Conservation (phyloP, 2,113 vertebrate genomes). For the Xyliphius kryptos region DNA sequence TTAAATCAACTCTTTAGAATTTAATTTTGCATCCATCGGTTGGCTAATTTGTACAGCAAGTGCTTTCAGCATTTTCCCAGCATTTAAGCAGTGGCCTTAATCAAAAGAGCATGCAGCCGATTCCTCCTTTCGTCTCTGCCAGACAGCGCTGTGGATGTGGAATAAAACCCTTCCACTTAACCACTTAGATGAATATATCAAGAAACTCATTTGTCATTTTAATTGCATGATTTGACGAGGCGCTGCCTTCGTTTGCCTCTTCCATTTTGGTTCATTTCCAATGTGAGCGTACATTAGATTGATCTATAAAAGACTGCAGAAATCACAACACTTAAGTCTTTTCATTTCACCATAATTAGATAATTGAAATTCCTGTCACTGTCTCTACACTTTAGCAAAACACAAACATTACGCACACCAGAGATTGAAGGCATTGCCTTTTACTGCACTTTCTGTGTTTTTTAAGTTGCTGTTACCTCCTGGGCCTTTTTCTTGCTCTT, state of each 20-base stretch:
- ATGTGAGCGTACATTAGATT: slow-evolving; percentile 94
- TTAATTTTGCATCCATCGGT: slow-evolving; percentile 69
- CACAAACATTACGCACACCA: slow-evolving; percentile 76
- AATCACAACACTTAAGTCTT: slow-evolving; percentile 99
- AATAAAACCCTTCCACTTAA: slow-evolving; percentile 99
- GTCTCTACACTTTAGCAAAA: slow-evolving; percentile 88
- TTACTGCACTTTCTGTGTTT: slow-evolving; percentile 51
- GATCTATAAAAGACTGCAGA: slow-evolving; percentile 91
- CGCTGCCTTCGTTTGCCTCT: slow-evolving; percentile 95
- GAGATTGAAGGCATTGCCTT: slow-evolving; percentile 53
- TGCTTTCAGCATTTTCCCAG: slow-evolving; percentile 70
- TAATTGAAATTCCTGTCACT: slow-evolving; percentile 99
- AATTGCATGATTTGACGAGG: slow-evolving; percentile 96
- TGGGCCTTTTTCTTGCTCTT: slow-evolving; percentile 50
- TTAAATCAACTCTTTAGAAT: slow-evolving; percentile 71
- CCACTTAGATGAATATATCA: slow-evolving; percentile 99
- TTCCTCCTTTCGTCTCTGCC: slow-evolving; percentile 72
- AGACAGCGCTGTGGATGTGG: slow-evolving; percentile 76
- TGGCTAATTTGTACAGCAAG: slow-evolving; percentile 71
- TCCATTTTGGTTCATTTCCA: slow-evolving; percentile 94
- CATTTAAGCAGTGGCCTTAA: slow-evolving; percentile 68
- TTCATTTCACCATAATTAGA: slow-evolving; percentile 99
- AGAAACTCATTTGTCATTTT: slow-evolving; percentile 99
- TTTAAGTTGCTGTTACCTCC: slow-evolving; percentile 36
- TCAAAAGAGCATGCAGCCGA: slow-evolving; percentile 70